A percentile compares a stretch with the other conserved stretches of the same genome.
phyloP scores from a whole-genome alignment of 2,888 invertebrate species.

The Byasa hedistus region DNA sequence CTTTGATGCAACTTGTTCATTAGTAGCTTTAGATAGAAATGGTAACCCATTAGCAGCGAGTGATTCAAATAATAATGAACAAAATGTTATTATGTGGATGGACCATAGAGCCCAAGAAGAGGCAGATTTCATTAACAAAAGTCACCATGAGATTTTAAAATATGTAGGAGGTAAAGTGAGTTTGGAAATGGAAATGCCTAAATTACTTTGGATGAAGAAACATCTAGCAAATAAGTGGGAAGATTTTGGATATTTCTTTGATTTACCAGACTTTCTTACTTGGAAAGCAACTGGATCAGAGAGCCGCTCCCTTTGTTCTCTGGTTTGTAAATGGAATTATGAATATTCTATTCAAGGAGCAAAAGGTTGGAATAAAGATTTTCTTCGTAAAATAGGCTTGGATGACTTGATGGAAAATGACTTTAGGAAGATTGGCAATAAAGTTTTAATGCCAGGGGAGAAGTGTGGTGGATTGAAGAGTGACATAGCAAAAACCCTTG shows the following conservation, averaged over 20 bases:
- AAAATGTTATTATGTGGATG: conserved; percentile 95
- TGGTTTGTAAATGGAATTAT: conserved; percentile 97
- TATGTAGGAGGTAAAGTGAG: conserved; percentile 96
- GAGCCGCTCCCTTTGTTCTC: conserved; percentile 91
- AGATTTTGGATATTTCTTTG: conserved; percentile 88
- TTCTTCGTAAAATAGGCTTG: conserved; percentile 86
- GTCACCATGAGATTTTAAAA: conserved; percentile 86
- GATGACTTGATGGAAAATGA: conserved; percentile 84
- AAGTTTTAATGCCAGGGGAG: conserved; percentile 85
- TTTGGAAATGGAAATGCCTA: conserved; percentile 98
- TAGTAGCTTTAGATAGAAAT: conserved; percentile 88
- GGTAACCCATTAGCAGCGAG: conserved; percentile 86
- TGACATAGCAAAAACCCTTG: conserved; percentile 84
- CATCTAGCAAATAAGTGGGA: conserved; percentile 84
- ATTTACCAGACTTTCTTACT: conserved; percentile 95
- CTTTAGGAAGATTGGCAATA: conserved; percentile 84
- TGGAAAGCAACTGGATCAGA: conserved; percentile 92
- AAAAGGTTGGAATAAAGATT: conserved; percentile 86
- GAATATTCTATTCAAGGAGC: conserved; percentile 81
- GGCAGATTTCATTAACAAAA: conserved; percentile 88
- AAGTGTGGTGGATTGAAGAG: conserved; percentile 84
- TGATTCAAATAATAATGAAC: conserved; percentile 82
- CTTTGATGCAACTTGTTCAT: conserved; percentile 97
- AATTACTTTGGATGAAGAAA: conserved; percentile 94
- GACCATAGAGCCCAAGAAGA: conserved; percentile 92